A percentile compares a stretch with the other conserved stretches of the same genome.
These are phyloP conservation scores for Columbina picui DNA, from an alignment of 2,113 vertebrate species.

Conservation along the genomic window DNA sequence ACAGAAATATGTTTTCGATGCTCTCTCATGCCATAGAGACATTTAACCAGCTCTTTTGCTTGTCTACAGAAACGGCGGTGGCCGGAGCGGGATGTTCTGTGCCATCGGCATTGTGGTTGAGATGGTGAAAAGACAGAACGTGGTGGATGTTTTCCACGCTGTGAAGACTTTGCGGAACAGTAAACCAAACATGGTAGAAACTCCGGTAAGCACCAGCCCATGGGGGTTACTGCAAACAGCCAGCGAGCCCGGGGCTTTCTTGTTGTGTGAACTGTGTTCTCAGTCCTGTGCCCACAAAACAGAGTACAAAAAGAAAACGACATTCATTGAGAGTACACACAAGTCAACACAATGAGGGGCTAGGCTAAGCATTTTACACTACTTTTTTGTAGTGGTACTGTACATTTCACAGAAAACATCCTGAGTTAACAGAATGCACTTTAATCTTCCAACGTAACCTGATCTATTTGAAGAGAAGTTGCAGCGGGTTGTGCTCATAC, in stretches of 20 bases:
- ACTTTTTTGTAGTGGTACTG: background rate
- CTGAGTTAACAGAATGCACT: background rate
- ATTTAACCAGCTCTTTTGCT: background rate
- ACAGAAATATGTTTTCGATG: background rate
- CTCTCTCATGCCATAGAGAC: background rate
- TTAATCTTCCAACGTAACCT: background rate
- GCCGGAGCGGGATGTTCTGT: conserved; percentile 95
- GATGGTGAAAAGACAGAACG: conserved; percentile 97
- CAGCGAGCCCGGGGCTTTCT: background rate
- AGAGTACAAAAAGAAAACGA: background rate
- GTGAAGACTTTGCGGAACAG: conserved; percentile 97
- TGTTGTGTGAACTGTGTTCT: accelerated
- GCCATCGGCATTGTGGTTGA: conserved; percentile 97
- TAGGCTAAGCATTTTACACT: background rate
- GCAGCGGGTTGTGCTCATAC: background rate
- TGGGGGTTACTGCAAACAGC: background rate
- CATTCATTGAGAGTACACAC: background rate
- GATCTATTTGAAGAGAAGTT: background rate
- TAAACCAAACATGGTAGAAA: conserved; percentile 99
- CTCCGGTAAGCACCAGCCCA: conserved; percentile 82
- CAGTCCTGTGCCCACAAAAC: background rate
- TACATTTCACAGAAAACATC: background rate
- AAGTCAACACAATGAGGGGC: background rate
- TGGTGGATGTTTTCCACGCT: conserved; percentile 96
- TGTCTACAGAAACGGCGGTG: conserved; percentile 88